Base-by-base conservation (phyloP, 2,113 vertebrate genomes). In the Melanerpes aurifrons region DNA sequence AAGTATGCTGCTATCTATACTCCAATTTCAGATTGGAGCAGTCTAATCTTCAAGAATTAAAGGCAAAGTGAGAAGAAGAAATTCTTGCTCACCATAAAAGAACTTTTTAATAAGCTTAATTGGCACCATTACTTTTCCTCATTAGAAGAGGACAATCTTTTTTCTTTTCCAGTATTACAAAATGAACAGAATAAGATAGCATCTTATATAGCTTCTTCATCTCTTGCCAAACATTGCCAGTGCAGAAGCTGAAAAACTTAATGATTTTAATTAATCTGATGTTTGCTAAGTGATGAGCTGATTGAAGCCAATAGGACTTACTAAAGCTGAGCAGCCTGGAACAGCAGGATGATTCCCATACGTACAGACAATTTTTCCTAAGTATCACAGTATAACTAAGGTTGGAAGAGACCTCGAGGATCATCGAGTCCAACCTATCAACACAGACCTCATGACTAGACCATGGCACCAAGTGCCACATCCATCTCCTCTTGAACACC, bases 41-140 rank as follows among this genome's bases (percentile, higher is more conserved):
- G 18, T 69, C 72, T 47, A 61, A 89, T 77, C 59, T n/a, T 71
- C 32, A 20, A 5, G n/a, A 87, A 86, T 47, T 61, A 91, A 90
- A 72, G 7, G 11, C 8, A 35, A 85, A 71, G 31, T 40, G 3
- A 10, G 68, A 73, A 59, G 62, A 29, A 32, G 10, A 53, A 53
- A 53, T n/a, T 92, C 43, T 94, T 94, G 76, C 76, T 94, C 94
- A 92, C 29, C 62, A 83, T 2, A 68, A 86, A 96, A 94, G 75
- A 94, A 87, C 80, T 92, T 94, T 94, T 96, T 95, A 94, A 95
- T 94, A 91, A 94, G 62, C 58, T 89, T 93, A 95, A 92, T 68
- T 93, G 90, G 76, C 71, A 92, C 43, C 59, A 95, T 35, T 24
- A 40, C 22, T 47, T 89, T 72, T 89, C 72, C 81, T 91, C 63